These are phyloP conservation scores for Acipenser transmontanus DNA, from an alignment of 2,797 vertebrate species.

Conservation along the genomic window DNA sequence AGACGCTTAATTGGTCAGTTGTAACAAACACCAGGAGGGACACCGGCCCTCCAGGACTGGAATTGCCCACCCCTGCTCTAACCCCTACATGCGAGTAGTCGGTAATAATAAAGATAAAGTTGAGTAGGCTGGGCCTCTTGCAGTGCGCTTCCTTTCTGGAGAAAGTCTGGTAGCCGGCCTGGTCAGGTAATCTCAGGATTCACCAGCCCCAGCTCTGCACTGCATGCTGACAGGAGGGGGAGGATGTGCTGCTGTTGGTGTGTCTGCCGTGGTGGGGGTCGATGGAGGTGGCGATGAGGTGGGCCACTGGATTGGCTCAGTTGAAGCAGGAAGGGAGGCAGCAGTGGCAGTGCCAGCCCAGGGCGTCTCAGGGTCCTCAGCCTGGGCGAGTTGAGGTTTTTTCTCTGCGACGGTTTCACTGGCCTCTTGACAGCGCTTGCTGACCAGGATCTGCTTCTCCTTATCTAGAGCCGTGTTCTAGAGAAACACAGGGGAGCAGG, in stretches of 20 bases:
- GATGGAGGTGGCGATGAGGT: background rate
- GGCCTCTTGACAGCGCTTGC: conserved; percentile 48
- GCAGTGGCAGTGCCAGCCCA: conserved; percentile 13
- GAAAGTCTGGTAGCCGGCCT: conserved; percentile 3
- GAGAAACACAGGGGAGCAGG: conserved; percentile 16
- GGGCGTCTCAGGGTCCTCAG: conserved; percentile 31
- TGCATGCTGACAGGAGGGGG: background rate
- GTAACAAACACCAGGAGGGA: too few species aligned
- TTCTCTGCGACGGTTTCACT: conserved; percentile 33
- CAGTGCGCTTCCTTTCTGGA: background rate
- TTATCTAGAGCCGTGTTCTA: conserved; percentile 98
- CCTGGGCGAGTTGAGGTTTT: conserved; percentile 34
- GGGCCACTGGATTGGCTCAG: conserved; percentile 25
- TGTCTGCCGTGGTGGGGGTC: background rate
- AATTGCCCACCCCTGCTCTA: too few species aligned
- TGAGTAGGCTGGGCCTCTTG: background rate
- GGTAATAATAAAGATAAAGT: conserved; percentile 2
- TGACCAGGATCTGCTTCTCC: conserved; percentile 72
- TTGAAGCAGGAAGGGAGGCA: conserved; percentile 37
- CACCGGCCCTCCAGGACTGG: too few species aligned
- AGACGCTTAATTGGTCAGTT: too few species aligned
- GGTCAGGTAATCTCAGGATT: conserved; percentile 38
- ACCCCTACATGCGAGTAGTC: conserved; percentile 11
- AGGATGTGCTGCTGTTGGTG: background rate
- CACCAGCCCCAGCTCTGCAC: conserved; percentile 39